Conservation (phyloP, 2,113 vertebrate species). For the Gallinago undulata region DNA sequence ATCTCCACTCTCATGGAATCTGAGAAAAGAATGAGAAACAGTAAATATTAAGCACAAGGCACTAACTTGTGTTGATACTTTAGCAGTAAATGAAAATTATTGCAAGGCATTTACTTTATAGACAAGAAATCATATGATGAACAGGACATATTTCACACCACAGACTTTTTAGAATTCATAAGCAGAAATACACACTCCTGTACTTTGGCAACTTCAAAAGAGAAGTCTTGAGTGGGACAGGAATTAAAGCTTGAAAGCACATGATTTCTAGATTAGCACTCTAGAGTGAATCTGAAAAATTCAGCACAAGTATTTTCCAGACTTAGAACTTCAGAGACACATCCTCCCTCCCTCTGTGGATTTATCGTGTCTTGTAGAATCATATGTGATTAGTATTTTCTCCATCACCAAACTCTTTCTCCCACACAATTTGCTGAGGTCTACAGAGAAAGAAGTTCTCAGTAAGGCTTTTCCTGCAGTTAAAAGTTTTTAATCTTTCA, state of each 20-base stretch:
- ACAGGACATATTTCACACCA: not conserved
- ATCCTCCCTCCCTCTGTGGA: not conserved
- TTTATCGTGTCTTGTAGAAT: not conserved
- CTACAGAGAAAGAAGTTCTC: not conserved
- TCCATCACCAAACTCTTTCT: not conserved
- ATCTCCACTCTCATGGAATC: rapidly evolving
- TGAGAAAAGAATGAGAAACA: constrained; percentile 18
- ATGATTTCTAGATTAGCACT: not conserved
- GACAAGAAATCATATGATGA: not conserved
- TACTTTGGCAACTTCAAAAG: not conserved
- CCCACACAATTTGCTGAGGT: not conserved
- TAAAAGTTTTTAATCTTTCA: not conserved
- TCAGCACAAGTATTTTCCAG: not conserved
- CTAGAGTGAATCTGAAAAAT: not conserved
- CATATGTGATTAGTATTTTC: not conserved
- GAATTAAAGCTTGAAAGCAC: not conserved
- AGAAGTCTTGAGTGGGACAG: not conserved
- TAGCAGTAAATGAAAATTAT: not conserved
- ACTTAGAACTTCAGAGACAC: not conserved
- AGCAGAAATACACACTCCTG: not conserved
- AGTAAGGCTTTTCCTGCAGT: not conserved
- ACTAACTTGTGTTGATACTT: not conserved
- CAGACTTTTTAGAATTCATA: not conserved
- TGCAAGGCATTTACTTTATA: not conserved
- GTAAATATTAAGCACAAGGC: not conserved